These are phyloP conservation scores for Arge pagana DNA, from an alignment of 2,888 invertebrate genomes.

Conservation along the genomic window DNA sequence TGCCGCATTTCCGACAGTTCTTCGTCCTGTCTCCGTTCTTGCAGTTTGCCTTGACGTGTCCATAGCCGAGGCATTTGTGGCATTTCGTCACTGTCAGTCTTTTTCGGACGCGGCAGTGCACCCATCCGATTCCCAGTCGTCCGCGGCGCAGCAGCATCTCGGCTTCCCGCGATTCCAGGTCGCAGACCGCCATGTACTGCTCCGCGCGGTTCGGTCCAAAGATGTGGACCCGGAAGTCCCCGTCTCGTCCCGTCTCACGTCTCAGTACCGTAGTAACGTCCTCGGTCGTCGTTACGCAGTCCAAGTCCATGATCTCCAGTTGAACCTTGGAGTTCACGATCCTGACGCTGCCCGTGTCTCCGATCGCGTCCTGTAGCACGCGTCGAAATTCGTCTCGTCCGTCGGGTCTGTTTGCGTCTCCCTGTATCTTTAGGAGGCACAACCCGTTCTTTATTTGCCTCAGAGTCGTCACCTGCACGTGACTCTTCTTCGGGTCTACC, in stretches of 20 bases:
- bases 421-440: no score
- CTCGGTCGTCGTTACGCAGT: background rate
- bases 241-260: background rate
- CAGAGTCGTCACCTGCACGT: no score
- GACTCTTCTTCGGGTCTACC: no score
- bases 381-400: no score
- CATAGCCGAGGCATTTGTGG: constrained; percentile 3
- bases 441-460: no score
- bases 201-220: background rate
- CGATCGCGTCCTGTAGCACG: no score
- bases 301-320: background rate
- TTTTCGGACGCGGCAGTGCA: background rate
- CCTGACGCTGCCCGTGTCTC: no score
- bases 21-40: background rate
- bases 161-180: background rate
- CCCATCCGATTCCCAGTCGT: background rate
- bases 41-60: constrained; percentile 1
- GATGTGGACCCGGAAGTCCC: background rate
- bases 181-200: background rate
- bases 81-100: background rate
- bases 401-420: no score
- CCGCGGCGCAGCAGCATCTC: background rate
- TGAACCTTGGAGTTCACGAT: no score
- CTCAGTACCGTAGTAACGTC: background rate
- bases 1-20: constrained; percentile 7